Evolutionary conservation across 2,888 invertebrate genomes (phyloP).

Genomic region (Oscheius onirici): DNA sequence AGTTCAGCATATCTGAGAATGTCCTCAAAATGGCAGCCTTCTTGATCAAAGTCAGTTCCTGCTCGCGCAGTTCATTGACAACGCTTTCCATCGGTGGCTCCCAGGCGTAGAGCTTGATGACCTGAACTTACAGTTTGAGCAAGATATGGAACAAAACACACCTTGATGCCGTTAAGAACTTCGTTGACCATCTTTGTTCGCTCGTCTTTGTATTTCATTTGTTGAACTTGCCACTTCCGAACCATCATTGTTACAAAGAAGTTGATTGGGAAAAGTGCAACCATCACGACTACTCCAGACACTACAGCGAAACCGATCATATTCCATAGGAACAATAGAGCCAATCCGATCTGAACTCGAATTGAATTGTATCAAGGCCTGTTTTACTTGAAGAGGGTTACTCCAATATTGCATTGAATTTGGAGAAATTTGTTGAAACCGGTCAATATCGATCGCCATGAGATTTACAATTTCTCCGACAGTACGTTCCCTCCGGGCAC

Average conservation of each 20-base stretch:
- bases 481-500: constrained; percentile 74
- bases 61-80: constrained; percentile 63
- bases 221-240: constrained; percentile 77
- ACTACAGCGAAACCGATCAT: constrained; percentile 82
- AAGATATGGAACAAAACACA: too few species aligned
- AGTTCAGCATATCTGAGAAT: constrained; percentile 69
- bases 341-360: constrained; percentile 45
- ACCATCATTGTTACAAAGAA: constrained; percentile 68
- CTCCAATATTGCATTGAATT: constrained; percentile 70
- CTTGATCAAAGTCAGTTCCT: constrained; percentile 62
- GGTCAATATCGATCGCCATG: constrained; percentile 75
- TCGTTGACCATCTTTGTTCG: constrained; percentile 93
- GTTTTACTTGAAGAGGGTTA: constrained; percentile 63
- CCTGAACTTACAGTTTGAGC: constrained; percentile 37
- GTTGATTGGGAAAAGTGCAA: constrained; percentile 81
- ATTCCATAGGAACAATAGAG: constrained; percentile 73
- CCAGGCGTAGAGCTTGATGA: constrained; percentile 75
- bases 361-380: too few species aligned
- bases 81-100: constrained; percentile 72
- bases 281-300: constrained; percentile 91
- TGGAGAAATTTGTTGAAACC: constrained; percentile 72
- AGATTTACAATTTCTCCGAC: constrained; percentile 76
- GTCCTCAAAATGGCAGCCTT: constrained; percentile 67
- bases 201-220: constrained; percentile 93
- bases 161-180: constrained; percentile 88